These are phyloP conservation scores for Muscina levida DNA, from an alignment of 2,888 invertebrate genomes.

Conservation along the genomic window DNA sequence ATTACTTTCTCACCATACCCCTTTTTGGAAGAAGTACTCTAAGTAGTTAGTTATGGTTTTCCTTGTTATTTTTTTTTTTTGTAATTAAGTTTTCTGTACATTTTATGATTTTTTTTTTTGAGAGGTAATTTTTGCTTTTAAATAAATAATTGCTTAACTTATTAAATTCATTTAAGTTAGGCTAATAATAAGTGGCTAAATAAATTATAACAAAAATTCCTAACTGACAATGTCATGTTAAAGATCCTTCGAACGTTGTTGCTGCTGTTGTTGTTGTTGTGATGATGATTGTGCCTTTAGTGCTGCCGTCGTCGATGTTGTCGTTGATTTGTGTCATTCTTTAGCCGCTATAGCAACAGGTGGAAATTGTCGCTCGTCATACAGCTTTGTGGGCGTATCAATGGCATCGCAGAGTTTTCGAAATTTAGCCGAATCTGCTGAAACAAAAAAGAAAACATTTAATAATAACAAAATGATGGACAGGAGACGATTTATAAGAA, in stretches of 20 bases:
- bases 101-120: conserved; percentile 51
- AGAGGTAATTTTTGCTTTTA: neutral
- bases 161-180: no score
- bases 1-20: no score
- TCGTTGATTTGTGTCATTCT: conserved; percentile 72
- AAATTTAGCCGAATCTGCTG: conserved; percentile 78
- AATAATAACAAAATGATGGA: no score
- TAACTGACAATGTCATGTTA: conserved; percentile 39
- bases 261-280: conserved; percentile 24
- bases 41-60: no score
- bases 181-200: no score
- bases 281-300: neutral
- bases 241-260: conserved; percentile 40
- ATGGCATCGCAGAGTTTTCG: conserved; percentile 79
- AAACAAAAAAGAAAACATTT: conserved; percentile 37
- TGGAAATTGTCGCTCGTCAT: conserved; percentile 79
- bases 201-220: conserved; percentile 17
- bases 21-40: no score
- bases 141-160: conserved; percentile 6
- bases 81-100: conserved; percentile 49
- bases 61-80: no score
- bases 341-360: conserved; percentile 77
- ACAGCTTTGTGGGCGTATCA: conserved; percentile 78
- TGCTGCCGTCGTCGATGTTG: conserved; percentile 14
- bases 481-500: no score